Percentiles rank a stretch among this genome's conserved stretches.
These are phyloP conservation scores for Meloe dianella DNA, from an alignment of 2,888 invertebrate species.

Conservation along the genomic window DNA sequence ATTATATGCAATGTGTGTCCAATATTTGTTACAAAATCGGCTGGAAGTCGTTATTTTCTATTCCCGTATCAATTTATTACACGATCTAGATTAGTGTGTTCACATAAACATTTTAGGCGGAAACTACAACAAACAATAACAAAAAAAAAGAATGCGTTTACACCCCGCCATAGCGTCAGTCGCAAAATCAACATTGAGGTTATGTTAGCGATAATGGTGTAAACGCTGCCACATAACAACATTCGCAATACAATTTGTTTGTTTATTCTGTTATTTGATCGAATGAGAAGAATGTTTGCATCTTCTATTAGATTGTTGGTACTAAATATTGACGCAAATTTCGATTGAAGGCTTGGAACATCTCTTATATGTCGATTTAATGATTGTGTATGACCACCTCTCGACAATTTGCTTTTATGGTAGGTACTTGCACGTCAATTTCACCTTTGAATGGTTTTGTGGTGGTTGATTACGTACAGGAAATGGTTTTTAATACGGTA, in stretches of 20 bases:
- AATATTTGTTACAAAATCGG: slow-evolving; percentile 29
- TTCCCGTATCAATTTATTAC: slow-evolving; percentile 29
- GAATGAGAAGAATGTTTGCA: slow-evolving; percentile 22
- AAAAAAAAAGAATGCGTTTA: not conserved
- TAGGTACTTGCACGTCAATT: not conserved
- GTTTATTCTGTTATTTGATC: slow-evolving; percentile 18
- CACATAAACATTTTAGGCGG: not conserved
- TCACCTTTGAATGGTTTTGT: not conserved
- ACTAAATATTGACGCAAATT: slow-evolving; percentile 20
- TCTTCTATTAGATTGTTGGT: slow-evolving; percentile 23
- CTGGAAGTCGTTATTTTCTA: slow-evolving; percentile 29
- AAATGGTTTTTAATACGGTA: slow-evolving; percentile 1
- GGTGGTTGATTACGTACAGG: slow-evolving; percentile 8
- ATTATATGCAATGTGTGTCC: slow-evolving; percentile 26
- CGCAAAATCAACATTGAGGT: slow-evolving; percentile 34
- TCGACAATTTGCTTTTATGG: not conserved
- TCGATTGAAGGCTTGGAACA: not conserved
- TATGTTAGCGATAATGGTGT: slow-evolving; percentile 30
- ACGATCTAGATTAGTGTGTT: slow-evolving; percentile 1
- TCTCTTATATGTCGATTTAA: not conserved
- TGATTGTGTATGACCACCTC: not conserved
- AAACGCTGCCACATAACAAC: slow-evolving; percentile 19
- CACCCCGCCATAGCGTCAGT: not conserved
- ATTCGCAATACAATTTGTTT: slow-evolving; percentile 11
- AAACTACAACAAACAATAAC: too few relatives aligned